Evolutionary conservation across 2,113 vertebrate species (phyloP), one percentile per base, ranked within the genome.

Genomic region (Uropsilus gracilis): DNA sequence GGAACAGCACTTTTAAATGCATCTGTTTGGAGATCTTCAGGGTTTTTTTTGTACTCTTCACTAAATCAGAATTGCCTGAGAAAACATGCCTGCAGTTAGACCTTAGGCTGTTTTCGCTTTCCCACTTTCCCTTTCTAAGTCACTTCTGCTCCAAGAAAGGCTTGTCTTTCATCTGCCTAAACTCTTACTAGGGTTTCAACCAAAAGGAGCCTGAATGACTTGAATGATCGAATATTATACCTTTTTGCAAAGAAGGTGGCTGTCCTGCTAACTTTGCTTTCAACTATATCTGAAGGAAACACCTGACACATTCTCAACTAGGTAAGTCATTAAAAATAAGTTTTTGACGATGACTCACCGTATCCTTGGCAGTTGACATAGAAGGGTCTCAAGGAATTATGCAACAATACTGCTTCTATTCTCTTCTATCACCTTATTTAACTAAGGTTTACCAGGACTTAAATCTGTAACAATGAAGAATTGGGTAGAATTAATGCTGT

Each of bases 401-500:
- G 32, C 30, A 30, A 55, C 22, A 55, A 53, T 72, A 72, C 39
- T 53, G 26, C 24, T 91, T 83, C 68, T 32, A 18, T 64, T 94
- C 6, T 13, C n/a, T 89, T 88, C 39, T 94, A 39, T 16, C 72
- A n/a, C 57, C 18, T 82, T 87, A 46, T 55, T 76, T 57, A n/a
- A 72, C 57, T 64, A 85, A 37, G 64, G 86, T 75, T 76, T 89
- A 75, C 48, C 44, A 68, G 20, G 13, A 64, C n/a, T 81, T 85
- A 57, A 1, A 83, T 89, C 32, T 78, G 42, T 89, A 55, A 82
- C 94, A 86, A 44, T 37, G 42, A 89, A 97, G 94, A 91, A 55
- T n/a, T 66, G 28, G 13, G 64, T 73, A 73, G 26, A 53, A 94
- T 89, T 88, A 6, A 68, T 89, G 37, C 12, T 89, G 81, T 86